Conservation (phyloP, 2,113 vertebrate genomes). For the Aix galericulata region DNA sequence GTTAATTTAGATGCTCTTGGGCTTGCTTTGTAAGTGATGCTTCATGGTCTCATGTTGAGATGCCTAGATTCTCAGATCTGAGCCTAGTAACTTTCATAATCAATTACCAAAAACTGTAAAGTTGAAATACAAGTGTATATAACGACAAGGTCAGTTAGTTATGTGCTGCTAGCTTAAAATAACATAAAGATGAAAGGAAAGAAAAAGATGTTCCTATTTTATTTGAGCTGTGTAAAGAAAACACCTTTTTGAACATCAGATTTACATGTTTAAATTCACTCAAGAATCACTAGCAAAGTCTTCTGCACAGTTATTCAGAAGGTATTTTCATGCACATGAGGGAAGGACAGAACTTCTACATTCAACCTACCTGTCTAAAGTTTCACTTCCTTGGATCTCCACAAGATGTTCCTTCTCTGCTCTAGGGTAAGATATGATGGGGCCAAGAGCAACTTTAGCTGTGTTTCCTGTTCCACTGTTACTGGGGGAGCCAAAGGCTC, state of each 20-base stretch:
- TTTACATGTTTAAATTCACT: neutral
- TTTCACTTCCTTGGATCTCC: neutral
- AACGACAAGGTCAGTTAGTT: neutral
- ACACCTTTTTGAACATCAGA: neutral
- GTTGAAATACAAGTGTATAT: neutral
- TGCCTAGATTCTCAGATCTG: neutral
- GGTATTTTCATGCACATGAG: neutral
- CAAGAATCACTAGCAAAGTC: neutral
- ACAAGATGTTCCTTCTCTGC: neutral
- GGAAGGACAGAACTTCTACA: neutral
- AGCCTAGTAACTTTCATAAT: neutral
- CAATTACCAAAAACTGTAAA: neutral
- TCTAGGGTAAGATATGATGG: neutral
- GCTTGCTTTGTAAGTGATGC: neutral
- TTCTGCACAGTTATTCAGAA: neutral
- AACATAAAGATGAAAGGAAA: neutral
- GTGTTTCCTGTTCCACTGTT: neutral
- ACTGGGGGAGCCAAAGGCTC: neutral
- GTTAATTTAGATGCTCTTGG: neutral
- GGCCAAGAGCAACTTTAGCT: neutral
- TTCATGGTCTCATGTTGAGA: neutral
- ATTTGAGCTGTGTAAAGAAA: neutral
- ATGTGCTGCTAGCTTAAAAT: neutral
- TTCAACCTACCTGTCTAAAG: neutral
- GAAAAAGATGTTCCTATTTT: neutral